Percentiles rank a stretch among this genome's conserved stretches.
These are phyloP conservation scores for Anodontia alba DNA, from an alignment of 2,888 invertebrate species.

Conservation along the genomic window DNA sequence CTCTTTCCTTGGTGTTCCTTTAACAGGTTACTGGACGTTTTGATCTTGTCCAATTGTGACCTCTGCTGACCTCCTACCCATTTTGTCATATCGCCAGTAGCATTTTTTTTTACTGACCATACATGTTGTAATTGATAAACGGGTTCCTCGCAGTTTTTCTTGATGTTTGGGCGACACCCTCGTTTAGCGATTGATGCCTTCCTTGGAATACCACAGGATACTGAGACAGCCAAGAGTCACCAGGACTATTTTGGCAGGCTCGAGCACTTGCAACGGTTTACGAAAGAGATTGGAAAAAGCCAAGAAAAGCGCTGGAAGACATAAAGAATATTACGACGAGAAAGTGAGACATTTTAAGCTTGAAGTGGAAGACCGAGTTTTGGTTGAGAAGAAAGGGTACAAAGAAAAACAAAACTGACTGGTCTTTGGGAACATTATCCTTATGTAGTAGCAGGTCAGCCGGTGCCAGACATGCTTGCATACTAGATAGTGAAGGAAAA, in stretches of 20 bases:
- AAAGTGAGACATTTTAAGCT: background rate
- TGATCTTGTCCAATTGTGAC: too few relatives aligned
- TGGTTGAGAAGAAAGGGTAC: background rate
- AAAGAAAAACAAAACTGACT: conserved; percentile 5
- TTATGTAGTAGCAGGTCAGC: background rate
- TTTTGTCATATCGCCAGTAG: too few relatives aligned
- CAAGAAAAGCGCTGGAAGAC: background rate
- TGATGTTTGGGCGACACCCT: too few relatives aligned
- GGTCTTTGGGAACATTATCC: background rate
- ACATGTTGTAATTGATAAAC: too few relatives aligned
- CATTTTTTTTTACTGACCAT: too few relatives aligned
- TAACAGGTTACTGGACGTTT: too few relatives aligned
- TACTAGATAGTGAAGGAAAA: background rate
- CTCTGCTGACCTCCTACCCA: too few relatives aligned
- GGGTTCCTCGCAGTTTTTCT: too few relatives aligned
- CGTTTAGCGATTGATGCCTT: too few relatives aligned
- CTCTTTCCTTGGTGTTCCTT: too few relatives aligned
- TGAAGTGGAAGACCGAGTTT: background rate
- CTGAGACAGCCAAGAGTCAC: background rate
- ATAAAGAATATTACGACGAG: background rate
- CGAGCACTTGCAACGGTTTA: background rate
- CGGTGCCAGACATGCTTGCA: background rate
- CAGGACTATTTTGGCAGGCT: background rate
- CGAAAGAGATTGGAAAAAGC: background rate
- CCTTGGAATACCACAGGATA: too few relatives aligned